A percentile compares a stretch with the other conserved stretches of the same genome.
phyloP scores from a whole-genome alignment of 2,113 vertebrate species.

The Pachycephala philippinensis region DNA sequence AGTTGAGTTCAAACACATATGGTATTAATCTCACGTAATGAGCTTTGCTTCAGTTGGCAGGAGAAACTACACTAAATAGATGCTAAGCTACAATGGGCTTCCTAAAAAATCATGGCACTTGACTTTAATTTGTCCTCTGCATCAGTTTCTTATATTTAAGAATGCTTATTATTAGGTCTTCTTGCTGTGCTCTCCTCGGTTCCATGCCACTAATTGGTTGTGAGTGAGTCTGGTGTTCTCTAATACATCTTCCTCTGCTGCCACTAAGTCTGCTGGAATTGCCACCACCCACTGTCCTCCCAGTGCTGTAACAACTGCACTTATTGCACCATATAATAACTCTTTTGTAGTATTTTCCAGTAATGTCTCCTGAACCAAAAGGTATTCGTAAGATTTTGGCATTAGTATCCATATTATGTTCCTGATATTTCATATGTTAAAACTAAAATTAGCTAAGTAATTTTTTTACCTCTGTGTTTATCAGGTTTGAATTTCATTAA shows the following conservation, averaged over 20 bases:
- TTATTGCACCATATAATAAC: constrained; percentile 32
- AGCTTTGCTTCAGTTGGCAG: constrained; percentile 28
- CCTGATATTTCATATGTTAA: neutral
- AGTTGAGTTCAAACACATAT: constrained; percentile 14
- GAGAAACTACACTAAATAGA: constrained; percentile 35
- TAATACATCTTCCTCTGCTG: constrained; percentile 11
- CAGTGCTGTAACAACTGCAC: neutral
- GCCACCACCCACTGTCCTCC: constrained; percentile 24
- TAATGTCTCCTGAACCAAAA: neutral
- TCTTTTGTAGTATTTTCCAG: constrained; percentile 18
- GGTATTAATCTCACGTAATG: constrained; percentile 40
- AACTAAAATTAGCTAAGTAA: neutral
- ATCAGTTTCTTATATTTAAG: constrained; percentile 44
- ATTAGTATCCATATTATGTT: neutral
- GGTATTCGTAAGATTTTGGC: neutral
- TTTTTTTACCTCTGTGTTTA: neutral
- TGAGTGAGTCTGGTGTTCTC: constrained; percentile 39
- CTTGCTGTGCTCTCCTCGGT: constrained; percentile 49
- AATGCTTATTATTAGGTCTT: constrained; percentile 45
- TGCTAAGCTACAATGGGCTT: constrained; percentile 23
- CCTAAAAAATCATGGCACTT: constrained; percentile 52
- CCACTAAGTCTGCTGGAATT: constrained; percentile 31
- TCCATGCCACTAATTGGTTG: constrained; percentile 33
- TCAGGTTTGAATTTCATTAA: neutral
- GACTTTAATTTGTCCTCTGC: constrained; percentile 44